Conservation (phyloP, 1,140 invertebrate species). For the Euura saliciscinereae region DNA sequence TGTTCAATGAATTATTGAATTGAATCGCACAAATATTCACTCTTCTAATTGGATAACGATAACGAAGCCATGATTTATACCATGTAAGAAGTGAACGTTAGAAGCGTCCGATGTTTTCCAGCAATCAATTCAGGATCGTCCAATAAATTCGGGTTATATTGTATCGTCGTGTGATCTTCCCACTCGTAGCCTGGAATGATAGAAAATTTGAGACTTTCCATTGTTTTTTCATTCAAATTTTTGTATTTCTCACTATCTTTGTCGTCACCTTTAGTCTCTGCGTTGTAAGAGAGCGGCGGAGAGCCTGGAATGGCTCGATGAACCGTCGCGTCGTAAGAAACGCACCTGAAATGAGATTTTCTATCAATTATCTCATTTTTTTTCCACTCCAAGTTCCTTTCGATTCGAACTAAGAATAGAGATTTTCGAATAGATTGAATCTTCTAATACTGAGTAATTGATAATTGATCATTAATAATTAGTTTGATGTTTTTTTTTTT, state of each 20-base stretch:
- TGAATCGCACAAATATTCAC: not conserved
- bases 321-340: conserved; percentile 74
- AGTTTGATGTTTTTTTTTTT: too few relatives aligned
- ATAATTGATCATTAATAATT: too few relatives aligned
- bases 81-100: conserved; percentile 96
- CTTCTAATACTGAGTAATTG: too few relatives aligned
- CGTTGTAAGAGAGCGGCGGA: conserved; percentile 64
- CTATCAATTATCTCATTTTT: too few relatives aligned
- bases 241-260: conserved; percentile 9
- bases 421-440: too few relatives aligned
- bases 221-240: not conserved
- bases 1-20: not conserved
- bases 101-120: conserved; percentile 90
- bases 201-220: conserved; percentile 19
- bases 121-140: conserved; percentile 96
- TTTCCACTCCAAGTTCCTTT: too few relatives aligned
- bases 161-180: conserved; percentile 55
- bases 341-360: conserved; percentile 66
- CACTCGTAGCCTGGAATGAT: conserved; percentile 54
- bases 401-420: too few relatives aligned
- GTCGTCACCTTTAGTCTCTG: conserved; percentile 60
- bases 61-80: conserved; percentile 47
- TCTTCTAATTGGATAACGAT: not conserved
- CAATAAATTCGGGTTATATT: conserved; percentile 87
- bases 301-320: conserved; percentile 67